Conservation (phyloP, 2,888 invertebrate genomes). For the Pristionchus arcanus region DNA sequence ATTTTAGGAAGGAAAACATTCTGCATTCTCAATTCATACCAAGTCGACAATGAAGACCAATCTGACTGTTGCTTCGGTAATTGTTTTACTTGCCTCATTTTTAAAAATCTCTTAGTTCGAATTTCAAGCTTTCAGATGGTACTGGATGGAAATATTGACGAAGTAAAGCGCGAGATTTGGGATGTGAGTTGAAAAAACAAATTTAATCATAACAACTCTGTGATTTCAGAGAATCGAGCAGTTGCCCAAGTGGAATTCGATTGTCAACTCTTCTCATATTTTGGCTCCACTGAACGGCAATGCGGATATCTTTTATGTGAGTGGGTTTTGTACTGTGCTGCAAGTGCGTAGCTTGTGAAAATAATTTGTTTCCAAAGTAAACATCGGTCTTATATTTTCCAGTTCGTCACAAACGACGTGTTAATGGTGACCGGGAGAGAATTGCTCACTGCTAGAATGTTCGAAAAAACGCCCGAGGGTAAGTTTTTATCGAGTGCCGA, state of each 20-base stretch:
- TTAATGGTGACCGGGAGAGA: background rate
- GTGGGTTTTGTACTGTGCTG: background rate
- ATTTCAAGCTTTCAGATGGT: background rate
- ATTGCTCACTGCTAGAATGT: background rate
- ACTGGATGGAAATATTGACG: background rate
- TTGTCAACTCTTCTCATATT: background rate
- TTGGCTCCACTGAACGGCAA: background rate
- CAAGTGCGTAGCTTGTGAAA: too few species aligned
- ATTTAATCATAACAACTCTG: too few species aligned
- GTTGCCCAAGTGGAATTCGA: background rate
- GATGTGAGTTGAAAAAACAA: background rate
- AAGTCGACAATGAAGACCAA: background rate
- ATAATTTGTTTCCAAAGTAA: too few species aligned
- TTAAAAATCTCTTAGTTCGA: background rate
- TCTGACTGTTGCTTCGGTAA: background rate
- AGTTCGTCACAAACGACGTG: background rate
- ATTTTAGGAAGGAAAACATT: background rate
- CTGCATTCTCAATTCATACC: background rate
- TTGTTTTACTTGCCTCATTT: background rate
- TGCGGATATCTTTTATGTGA: background rate
- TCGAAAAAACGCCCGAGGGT: background rate
- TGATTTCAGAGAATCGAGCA: background rate
- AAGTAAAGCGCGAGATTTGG: background rate
- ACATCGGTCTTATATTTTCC: background rate
- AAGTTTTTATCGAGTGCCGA: background rate